Conservation (phyloP, 2,113 vertebrate genomes). For the Tyto alba region DNA sequence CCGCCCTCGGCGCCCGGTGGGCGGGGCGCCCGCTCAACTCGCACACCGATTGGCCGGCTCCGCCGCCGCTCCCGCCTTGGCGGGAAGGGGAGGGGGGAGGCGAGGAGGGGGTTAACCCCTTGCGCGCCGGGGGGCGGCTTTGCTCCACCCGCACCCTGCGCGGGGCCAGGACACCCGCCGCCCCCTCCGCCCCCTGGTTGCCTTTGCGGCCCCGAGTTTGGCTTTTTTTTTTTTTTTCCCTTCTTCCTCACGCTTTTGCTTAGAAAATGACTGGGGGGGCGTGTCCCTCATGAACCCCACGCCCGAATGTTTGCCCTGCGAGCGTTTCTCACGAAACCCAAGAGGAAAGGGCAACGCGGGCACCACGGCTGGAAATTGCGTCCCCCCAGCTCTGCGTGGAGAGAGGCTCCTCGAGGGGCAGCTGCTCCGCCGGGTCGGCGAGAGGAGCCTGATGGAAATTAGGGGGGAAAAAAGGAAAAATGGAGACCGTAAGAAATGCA, state of each 20-base stretch:
- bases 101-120: background rate
- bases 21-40: no score
- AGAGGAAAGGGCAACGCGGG: background rate
- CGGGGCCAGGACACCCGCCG: no score
- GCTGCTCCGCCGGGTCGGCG: background rate
- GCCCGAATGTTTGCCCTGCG: background rate
- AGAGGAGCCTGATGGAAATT: background rate
- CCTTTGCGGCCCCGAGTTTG: background rate
- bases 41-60: background rate
- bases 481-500: rapidly evolving
- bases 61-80: background rate
- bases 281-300: background rate
- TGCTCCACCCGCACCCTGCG: no score
- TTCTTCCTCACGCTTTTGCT: no score
- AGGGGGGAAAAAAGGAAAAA: background rate
- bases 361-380: rapidly evolving
- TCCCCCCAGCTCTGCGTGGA: background rate
- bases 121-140: background rate
- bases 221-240: background rate
- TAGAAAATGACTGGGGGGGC: background rate
- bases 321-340: background rate
- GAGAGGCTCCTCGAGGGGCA: background rate
- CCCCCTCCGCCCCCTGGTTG: no score
- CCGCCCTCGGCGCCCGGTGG: no score
- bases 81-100: background rate